Conservation (phyloP, 2,888 invertebrate genomes). For the Cepaea hortensis region DNA sequence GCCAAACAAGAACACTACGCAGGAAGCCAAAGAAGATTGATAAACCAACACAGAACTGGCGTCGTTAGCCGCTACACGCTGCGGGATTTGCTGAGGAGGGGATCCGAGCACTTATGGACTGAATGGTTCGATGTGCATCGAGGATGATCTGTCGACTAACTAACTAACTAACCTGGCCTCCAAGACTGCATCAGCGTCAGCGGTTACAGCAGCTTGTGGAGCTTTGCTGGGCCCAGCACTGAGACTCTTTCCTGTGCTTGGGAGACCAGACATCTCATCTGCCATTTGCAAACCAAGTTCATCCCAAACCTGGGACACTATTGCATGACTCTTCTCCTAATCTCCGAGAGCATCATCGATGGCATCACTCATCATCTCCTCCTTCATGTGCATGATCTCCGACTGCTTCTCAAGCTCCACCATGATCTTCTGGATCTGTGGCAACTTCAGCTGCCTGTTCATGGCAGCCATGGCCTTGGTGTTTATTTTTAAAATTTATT, state of each 20-base stretch:
- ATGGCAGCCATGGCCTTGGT: too few relatives aligned
- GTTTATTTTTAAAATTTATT: too few relatives aligned
- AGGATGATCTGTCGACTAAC: too few relatives aligned
- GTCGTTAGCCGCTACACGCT: too few relatives aligned
- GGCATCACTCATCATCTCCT: constrained; percentile 99
- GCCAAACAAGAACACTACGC: too few relatives aligned
- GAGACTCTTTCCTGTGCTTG: constrained; percentile 76
- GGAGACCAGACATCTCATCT: constrained; percentile 91
- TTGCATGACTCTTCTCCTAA: constrained; percentile 92
- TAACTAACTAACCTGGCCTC: constrained; percentile 89
- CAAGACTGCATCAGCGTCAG: constrained; percentile 92
- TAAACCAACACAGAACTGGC: too few relatives aligned
- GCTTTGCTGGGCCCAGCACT: constrained; percentile 60
- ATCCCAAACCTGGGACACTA: constrained; percentile 96
- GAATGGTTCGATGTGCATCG: too few relatives aligned
- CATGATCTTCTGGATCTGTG: constrained; percentile 97
- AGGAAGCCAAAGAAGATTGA: too few relatives aligned
- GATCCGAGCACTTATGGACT: too few relatives aligned
- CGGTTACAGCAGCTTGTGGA: constrained; percentile 65
- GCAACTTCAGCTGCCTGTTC: constrained; percentile 86
- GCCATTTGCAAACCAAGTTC: constrained; percentile 96
- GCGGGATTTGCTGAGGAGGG: too few relatives aligned
- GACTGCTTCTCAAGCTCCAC: constrained; percentile 98
- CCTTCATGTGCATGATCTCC: constrained; percentile 99
- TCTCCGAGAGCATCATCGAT: constrained; percentile 99